Base-by-base conservation (phyloP, 1,140 invertebrate genomes). In the Eciton burchellii region DNA sequence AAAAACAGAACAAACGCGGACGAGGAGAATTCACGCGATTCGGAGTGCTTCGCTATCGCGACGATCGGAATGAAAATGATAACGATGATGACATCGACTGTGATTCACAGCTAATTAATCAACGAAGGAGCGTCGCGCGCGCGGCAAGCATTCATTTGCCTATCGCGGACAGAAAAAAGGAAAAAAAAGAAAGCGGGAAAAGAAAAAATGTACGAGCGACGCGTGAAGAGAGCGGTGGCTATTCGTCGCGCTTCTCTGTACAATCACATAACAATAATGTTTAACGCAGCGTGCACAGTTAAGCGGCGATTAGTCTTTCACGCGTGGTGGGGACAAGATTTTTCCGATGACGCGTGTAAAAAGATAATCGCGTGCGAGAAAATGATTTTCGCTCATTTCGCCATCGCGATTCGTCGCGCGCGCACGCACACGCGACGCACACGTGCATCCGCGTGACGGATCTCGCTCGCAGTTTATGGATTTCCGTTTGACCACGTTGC, bases 351-450 rank as follows among this genome's bases (percentile, higher is more conserved):
- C 65, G 49, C 35, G 12, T 3, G 35, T 54, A n/a, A 6, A 19
- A 11, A n/a, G n/a, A 45, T 68, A 29, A 79, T 19, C 26, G 6
- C 24, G 14, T 8, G 24, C 16, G 19, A 21, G 8, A 72, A 84
- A 63, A 57, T 59, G 3, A 54, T 68, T 29, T 83, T 66, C 49
- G 24, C 43, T 57, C 56, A 66, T 72, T 85, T 84, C 65, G 71
- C 65, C 49, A 43, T 16, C 21, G 11, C 21, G n/a, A 43, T 43
- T 43, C 41, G 26, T 43, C 26, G 35, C n/a, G 26, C 26, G 47
- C 29, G 4, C 12, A 49, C 1, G 26, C n/a, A 68, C 21, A 57
- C 45, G 24, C 41, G 63, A n/a, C n/a, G 54, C 21, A 57, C 45
- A n/a, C 41, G 63, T 68, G n/a, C 35, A 73, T 43, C 70, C 3